Evolutionary conservation across 2,888 invertebrate species (phyloP).

Genomic region (Meloe dianella): DNA sequence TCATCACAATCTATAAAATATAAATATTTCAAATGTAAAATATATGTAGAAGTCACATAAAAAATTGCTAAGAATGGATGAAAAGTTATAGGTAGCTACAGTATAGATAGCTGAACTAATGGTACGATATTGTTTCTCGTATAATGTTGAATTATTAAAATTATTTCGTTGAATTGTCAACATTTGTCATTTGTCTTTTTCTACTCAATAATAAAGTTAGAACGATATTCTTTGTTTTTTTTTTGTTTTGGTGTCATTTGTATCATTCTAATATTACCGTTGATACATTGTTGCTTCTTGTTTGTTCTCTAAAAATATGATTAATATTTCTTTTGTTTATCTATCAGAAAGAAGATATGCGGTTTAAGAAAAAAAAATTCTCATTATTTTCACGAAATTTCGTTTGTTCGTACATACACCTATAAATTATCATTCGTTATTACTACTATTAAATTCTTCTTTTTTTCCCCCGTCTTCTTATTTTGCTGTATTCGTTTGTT

Average conservation of each 20-base stretch:
- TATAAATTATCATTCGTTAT: background rate
- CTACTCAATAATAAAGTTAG: background rate
- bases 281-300: background rate
- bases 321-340: background rate
- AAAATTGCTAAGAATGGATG: background rate
- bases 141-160: background rate
- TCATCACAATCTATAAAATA: too few relatives aligned
- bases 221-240: background rate
- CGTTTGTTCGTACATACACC: background rate
- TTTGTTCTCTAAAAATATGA: background rate
- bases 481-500: background rate
- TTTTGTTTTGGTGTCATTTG: background rate
- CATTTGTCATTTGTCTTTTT: background rate
- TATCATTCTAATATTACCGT: background rate
- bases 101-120: slow-evolving; percentile 1
- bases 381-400: background rate
- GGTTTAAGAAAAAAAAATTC: background rate
- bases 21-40: too few relatives aligned
- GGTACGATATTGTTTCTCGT: background rate
- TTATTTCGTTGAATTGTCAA: background rate
- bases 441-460: background rate
- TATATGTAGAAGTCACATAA: too few relatives aligned
- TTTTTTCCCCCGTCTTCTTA: background rate
- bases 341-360: too few relatives aligned
- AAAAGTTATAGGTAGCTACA: background rate